These are phyloP conservation scores for Mesembrinibis cayennensis DNA, from an alignment of 2,113 vertebrate genomes.

Conservation along the genomic window DNA sequence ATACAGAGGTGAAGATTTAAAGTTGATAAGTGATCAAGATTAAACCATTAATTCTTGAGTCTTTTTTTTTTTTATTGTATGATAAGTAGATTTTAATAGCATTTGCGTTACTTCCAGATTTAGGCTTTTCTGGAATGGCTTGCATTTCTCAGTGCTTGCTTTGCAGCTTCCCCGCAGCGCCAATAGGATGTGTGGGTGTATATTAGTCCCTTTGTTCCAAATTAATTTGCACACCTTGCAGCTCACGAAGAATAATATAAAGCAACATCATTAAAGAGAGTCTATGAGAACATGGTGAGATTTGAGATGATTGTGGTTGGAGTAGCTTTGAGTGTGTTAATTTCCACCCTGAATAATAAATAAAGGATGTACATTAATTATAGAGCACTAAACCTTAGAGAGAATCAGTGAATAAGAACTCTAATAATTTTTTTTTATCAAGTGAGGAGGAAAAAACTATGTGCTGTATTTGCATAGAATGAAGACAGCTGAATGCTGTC, in stretches of 20 bases:
- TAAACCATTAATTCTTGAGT: background rate
- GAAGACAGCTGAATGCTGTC: background rate
- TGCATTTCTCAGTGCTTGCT: slow-evolving; percentile 44
- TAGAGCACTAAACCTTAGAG: background rate
- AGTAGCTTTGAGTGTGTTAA: background rate
- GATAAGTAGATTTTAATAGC: background rate
- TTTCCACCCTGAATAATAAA: background rate
- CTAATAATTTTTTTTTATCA: background rate
- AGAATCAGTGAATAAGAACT: background rate
- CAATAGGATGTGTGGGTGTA: background rate
- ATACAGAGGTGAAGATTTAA: background rate
- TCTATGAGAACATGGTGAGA: background rate
- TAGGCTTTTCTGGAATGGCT: slow-evolving; percentile 27
- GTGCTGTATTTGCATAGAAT: background rate
- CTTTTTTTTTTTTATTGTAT: background rate
- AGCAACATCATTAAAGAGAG: background rate
- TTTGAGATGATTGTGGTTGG: background rate
- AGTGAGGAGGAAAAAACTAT: background rate
- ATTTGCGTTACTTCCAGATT: background rate
- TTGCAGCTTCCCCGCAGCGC: slow-evolving; percentile 24
- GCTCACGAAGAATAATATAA: background rate
- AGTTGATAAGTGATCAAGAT: background rate
- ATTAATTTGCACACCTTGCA: slow-evolving; percentile 21
- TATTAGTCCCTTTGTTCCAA: background rate
- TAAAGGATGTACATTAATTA: background rate